Base-by-base conservation (phyloP, 2,797 vertebrate species). In the Coreius guichenoti region DNA sequence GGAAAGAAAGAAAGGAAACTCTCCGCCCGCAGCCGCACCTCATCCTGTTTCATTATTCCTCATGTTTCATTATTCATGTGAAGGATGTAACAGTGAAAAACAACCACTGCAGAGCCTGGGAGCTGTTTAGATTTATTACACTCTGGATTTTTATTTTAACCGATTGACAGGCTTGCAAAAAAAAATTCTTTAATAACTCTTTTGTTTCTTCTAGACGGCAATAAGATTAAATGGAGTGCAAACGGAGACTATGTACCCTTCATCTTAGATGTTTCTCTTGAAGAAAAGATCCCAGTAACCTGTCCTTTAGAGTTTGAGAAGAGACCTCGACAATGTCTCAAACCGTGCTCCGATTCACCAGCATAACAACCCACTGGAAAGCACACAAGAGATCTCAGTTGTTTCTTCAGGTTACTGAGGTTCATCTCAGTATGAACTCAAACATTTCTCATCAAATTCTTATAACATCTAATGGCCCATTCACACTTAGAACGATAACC, bases 51-150 rank as follows among this genome's bases (percentile, higher is more conserved):
- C 61, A 77, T 77, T 84, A 77, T 77, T 84, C 74, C 61, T 68
- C 82, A 56, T 29, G 47, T 69, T 69, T 76, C 63, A 54, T 83
- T 83, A 68, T 83, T 84, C 73, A 84, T 84, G 45, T 65, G 73
- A 17, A 43, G 74, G 82, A 69, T 84, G 63, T 56, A 83, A 54
- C 31, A 6, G 23, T 68, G 23, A 84, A 39, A 67, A 23, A 63
- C 70, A 75, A 72, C n/a, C 33, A 61, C 81, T 63, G 81, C 61
- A 39, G 33, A 29, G 33, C 43, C 47, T n/a, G 31, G 1, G 31
- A 77, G 61, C 29, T 56, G 33, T 77, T 83, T 77, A n/a, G n/a
- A 45, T 84, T 84, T 29, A 67, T 68, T 69, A 77, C 63, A 39
- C 29, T 84, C 26, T 2, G 23, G 4, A 19, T 39, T 83, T 77